phyloP scores from a whole-genome alignment of 1,140 invertebrate species.

The Parapsyche elsis region DNA sequence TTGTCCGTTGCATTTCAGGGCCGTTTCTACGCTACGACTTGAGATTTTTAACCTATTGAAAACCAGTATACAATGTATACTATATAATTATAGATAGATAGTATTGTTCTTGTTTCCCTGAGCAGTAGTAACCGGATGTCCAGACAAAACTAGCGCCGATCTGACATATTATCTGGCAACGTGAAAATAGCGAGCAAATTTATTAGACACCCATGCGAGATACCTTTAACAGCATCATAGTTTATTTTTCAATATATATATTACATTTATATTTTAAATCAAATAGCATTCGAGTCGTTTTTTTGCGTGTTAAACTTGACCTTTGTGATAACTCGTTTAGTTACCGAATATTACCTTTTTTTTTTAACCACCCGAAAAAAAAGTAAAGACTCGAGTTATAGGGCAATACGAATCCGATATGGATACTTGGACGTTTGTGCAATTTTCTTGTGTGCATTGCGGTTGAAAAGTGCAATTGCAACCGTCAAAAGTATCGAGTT shows the following conservation, averaged over 20 bases:
- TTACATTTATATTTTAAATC: not conserved
- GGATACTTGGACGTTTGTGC: too few relatives aligned
- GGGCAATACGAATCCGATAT: too few relatives aligned
- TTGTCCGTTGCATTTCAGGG: constrained; percentile 1
- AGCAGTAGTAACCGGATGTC: not conserved
- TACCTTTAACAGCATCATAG: not conserved
- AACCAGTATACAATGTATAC: not conserved
- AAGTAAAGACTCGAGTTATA: too few relatives aligned
- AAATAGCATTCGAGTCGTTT: not conserved
- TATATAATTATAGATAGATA: constrained; percentile 1
- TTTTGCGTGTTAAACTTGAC: constrained; percentile 14
- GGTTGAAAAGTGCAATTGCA: too few relatives aligned
- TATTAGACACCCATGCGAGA: not conserved
- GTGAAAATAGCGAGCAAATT: not conserved
- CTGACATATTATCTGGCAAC: not conserved
- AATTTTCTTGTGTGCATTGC: too few relatives aligned
- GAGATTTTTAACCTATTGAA: not conserved
- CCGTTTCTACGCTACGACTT: not conserved
- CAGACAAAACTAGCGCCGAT: not conserved
- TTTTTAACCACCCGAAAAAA: not conserved
- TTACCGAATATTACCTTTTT: not conserved
- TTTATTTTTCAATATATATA: not conserved
- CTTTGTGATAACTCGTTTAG: constrained; percentile 12
- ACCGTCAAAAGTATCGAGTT: too few relatives aligned
- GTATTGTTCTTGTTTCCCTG: constrained; percentile 14